A percentile compares a stretch with the other conserved stretches of the same genome.
Conservation (phyloP, 92 coral and sea anemone species). For the Palythoa heliodiscus region DNA sequence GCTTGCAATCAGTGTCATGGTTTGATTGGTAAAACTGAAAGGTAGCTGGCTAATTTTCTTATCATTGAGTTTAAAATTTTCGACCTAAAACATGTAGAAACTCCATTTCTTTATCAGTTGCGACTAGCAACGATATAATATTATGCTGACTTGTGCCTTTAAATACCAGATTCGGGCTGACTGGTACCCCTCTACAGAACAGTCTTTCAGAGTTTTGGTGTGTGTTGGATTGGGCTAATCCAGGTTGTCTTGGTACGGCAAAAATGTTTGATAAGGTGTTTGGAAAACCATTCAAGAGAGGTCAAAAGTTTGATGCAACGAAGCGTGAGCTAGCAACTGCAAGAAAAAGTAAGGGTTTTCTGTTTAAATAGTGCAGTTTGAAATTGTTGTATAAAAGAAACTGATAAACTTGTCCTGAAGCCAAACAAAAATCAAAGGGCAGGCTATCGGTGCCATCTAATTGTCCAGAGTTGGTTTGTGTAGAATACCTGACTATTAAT, state of each 20-base stretch:
- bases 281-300: constrained; percentile 79
- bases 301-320: constrained; percentile 88
- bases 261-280: constrained; percentile 63
- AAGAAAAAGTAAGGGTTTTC: constrained; percentile 71
- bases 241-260: constrained; percentile 81
- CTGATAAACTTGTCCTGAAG: not conserved
- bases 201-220: constrained; percentile 90
- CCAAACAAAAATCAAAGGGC: too few relatives aligned
- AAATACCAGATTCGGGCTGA: constrained; percentile 74
- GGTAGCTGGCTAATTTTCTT: too few relatives aligned
- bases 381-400: not conserved
- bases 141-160: not conserved
- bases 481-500: too few relatives aligned
- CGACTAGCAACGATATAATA: not conserved
- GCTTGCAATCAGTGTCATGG: too few relatives aligned
- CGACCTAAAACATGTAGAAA: too few relatives aligned
- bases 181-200: constrained; percentile 97
- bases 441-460: too few relatives aligned
- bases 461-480: too few relatives aligned
- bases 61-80: too few relatives aligned
- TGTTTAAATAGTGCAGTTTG: not conserved
- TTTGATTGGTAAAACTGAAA: too few relatives aligned
- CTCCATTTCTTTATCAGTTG: too few relatives aligned
- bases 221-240: constrained; percentile 97
- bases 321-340: constrained; percentile 91